Conservation (phyloP, 92 coral and sea anemone species). For the Zoanthus sociatus region DNA sequence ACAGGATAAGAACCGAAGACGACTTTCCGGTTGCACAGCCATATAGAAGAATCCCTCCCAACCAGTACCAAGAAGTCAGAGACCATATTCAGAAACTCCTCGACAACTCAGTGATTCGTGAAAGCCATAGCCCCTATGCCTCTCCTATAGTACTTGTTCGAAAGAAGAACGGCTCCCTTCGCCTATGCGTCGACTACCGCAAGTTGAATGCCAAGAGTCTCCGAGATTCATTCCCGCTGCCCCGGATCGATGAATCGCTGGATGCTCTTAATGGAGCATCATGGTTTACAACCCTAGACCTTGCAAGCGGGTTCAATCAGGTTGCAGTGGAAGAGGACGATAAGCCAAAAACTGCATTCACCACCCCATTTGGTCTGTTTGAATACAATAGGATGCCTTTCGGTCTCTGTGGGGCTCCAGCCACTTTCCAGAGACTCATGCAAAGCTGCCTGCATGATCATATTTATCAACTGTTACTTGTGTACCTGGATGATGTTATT, state of each 20-base stretch:
- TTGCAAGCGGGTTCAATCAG: conserved; percentile 66
- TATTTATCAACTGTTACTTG: conserved; percentile 57
- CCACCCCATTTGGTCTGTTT: conserved; percentile 62
- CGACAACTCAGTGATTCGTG: conserved; percentile 12
- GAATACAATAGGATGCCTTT: conserved; percentile 67
- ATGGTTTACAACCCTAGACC: conserved; percentile 43
- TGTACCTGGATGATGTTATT: conserved; percentile 57
- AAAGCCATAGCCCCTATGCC: conserved; percentile 66
- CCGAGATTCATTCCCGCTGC: conserved; percentile 52
- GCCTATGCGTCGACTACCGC: conserved; percentile 54
- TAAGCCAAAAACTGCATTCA: neutral
- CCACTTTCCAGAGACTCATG: conserved; percentile 71
- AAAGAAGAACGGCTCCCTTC: conserved; percentile 50
- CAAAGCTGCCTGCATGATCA: conserved; percentile 32
- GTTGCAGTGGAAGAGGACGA: conserved; percentile 48
- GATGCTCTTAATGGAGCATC: conserved; percentile 56
- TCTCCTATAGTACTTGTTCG: conserved; percentile 60
- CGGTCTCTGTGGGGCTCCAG: conserved; percentile 61
- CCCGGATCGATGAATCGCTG: conserved; percentile 56
- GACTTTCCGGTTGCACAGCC: conserved; percentile 25
- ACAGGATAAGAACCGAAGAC: conserved; percentile 53
- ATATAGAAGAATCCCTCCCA: too few species aligned
- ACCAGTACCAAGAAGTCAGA: conserved; percentile 40
- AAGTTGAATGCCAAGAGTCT: conserved; percentile 51
- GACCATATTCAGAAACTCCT: conserved; percentile 63